Base-by-base conservation (phyloP, 2,113 vertebrate species). In the Triplophysa siluroides region DNA sequence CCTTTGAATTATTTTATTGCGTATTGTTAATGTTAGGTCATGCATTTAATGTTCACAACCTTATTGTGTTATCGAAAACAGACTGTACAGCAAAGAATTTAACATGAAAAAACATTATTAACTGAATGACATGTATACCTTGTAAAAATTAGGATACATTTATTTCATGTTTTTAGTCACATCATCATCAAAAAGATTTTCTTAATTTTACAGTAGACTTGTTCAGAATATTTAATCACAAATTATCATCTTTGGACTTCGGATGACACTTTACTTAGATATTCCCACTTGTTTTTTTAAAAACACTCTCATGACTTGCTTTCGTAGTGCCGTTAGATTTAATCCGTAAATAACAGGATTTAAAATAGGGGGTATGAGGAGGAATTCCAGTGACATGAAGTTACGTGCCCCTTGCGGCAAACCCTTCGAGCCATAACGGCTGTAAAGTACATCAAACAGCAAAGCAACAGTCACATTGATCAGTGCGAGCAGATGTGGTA, bases 291-390 rank as follows among this genome's bases (percentile, higher is more conserved):
- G 14, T 75, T 62, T 74, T 16, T 29, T 74, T 0, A 16, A 61
- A 43, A 74, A 43, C 11, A 67, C 2, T 18, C 16, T 43, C 24
- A 61, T 24, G 19, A 82, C 68, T 24, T 73, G 33, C n/a, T 71
- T 76, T 9, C 80, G 58, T 10, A 85, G 71, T 72, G 52, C 72
- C 21, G 54, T 76, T 6, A 85, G 76, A 19, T 85, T 82, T 38
- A 85, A 12, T 50, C 83, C 83, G 80, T 84, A 81, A 64, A 84
- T 84, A 19, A 84, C 69, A 10, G 83, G 82, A 24, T 83, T 83
- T 45, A 81, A 56, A 65, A 85, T 73, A 2, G 78, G 79, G 10
- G 78, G 75, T 41, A 83, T 56, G 0, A 83, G 18, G 2, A 85
- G 70, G 26, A 83, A 83, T 58, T 83, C 78, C 16, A 85, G 4